Conservation (phyloP, 2,797 vertebrate species). For the Salmo trutta region DNA sequence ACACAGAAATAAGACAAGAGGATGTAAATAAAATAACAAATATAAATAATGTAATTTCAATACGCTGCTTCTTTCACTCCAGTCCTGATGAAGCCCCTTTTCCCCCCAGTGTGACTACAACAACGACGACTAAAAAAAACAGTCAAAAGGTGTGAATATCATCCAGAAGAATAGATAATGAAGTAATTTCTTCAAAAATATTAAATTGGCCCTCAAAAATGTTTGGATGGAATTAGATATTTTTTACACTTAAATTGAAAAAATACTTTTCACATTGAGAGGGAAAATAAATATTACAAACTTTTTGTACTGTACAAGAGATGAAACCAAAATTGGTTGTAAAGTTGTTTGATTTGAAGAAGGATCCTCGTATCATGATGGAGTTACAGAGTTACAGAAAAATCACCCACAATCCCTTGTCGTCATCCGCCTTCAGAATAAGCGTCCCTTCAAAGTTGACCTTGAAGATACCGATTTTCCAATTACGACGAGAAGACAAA, state of each 20-base stretch:
- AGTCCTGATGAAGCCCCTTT: slow-evolving; percentile 26
- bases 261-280: slow-evolving; percentile 68
- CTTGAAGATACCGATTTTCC: slow-evolving; percentile 45
- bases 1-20: slow-evolving; percentile 42
- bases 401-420: slow-evolving; percentile 57
- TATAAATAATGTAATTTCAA: slow-evolving; percentile 39
- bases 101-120: slow-evolving; percentile 38
- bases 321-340: slow-evolving; percentile 47
- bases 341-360: slow-evolving; percentile 31
- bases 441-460: slow-evolving; percentile 46
- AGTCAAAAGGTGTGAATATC: slow-evolving; percentile 41
- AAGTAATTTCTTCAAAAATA: slow-evolving; percentile 34
- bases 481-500: slow-evolving; percentile 67
- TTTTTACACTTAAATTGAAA: slow-evolving; percentile 64
- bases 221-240: slow-evolving; percentile 50
- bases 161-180: slow-evolving; percentile 27
- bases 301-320: slow-evolving; percentile 61
- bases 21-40: slow-evolving; percentile 43
- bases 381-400: slow-evolving; percentile 42
- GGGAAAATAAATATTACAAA: slow-evolving; percentile 56
- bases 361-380: slow-evolving; percentile 25
- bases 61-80: slow-evolving; percentile 34
- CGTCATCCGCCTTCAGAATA: slow-evolving; percentile 39
- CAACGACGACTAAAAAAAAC: slow-evolving; percentile 48
- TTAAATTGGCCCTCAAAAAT: slow-evolving; percentile 19